A percentile compares a stretch with the other conserved stretches of the same genome.
Conservation (phyloP, 2,113 vertebrate species). For the Varanus komodoensis region DNA sequence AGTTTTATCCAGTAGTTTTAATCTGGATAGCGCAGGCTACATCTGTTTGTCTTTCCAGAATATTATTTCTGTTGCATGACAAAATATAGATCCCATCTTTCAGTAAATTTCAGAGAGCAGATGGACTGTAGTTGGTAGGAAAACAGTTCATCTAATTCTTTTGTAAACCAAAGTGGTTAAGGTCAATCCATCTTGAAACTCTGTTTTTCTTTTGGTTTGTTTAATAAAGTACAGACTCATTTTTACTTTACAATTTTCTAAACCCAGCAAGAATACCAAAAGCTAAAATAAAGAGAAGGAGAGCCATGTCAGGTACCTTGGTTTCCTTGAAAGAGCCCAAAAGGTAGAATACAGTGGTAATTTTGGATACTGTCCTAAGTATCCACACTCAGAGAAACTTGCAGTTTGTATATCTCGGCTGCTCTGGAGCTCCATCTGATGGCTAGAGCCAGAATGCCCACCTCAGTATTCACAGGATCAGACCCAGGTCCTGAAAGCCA, state of each 20-base stretch:
- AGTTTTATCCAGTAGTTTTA: slow-evolving; percentile 16
- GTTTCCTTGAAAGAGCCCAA: too few relatives aligned
- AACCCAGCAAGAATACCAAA: neutral
- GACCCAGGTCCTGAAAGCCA: too few relatives aligned
- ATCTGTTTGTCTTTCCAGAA: slow-evolving; percentile 26
- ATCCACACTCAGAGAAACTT: too few relatives aligned
- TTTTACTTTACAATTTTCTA: neutral
- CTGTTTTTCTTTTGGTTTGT: neutral
- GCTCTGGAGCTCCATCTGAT: too few relatives aligned
- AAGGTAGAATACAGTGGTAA: too few relatives aligned
- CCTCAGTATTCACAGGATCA: too few relatives aligned
- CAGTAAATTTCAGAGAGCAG: slow-evolving; percentile 24
- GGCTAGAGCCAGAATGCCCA: too few relatives aligned
- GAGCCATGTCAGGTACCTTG: too few relatives aligned
- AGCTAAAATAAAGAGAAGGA: too few relatives aligned
- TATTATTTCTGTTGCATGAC: neutral
- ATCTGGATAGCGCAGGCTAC: slow-evolving; percentile 13
- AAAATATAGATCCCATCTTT: slow-evolving; percentile 1
- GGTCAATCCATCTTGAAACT: slow-evolving; percentile 1
- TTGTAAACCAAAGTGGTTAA: neutral
- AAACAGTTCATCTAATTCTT: neutral
- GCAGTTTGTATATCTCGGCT: too few relatives aligned
- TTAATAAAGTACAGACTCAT: neutral
- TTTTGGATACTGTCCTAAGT: too few relatives aligned
- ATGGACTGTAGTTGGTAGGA: neutral